phyloP scores from a whole-genome alignment of 1,140 invertebrate genomes.

The Idris sp. region DNA sequence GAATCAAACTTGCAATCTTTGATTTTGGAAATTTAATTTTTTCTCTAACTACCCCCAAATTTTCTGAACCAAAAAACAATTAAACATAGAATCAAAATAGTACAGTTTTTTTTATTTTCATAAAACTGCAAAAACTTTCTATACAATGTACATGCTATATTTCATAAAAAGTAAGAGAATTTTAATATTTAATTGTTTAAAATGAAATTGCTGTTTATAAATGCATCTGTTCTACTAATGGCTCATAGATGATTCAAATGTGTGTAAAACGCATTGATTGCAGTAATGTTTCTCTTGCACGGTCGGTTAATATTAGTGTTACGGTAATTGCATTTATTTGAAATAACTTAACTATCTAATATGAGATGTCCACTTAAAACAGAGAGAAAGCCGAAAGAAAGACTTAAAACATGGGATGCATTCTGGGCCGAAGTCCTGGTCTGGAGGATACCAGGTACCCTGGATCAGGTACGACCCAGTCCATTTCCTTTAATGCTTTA shows the following conservation, averaged over 20 bases:
- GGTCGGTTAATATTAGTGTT: conserved; percentile 61
- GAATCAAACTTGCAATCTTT: too few species aligned
- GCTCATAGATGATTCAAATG: conserved; percentile 17
- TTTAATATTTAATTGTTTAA: too few species aligned
- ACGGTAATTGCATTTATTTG: conserved; percentile 72
- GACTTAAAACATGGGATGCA: conserved; percentile 78
- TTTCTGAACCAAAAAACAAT: too few species aligned
- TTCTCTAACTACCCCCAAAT: too few species aligned
- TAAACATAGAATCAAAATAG: too few species aligned
- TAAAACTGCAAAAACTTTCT: too few species aligned
- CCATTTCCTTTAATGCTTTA: conserved; percentile 74
- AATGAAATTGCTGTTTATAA: conserved; percentile 10
- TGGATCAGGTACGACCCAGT: conserved; percentile 78
- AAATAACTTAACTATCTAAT: conserved; percentile 74
- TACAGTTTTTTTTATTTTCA: too few species aligned
- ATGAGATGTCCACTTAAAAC: conserved; percentile 78
- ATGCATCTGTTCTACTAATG: conserved; percentile 21
- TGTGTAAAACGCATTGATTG: conserved; percentile 16
- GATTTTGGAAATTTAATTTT: too few species aligned
- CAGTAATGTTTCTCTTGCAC: conserved; percentile 34
- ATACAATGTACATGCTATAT: too few species aligned
- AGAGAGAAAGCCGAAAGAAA: conserved; percentile 76
- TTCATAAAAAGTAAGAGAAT: too few species aligned
- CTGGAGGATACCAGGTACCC: conserved; percentile 77
- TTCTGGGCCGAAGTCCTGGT: conserved; percentile 76